A percentile compares a stretch with the other conserved stretches of the same genome.
Conservation (phyloP, 2,888 invertebrate species). For the Macrosiphum euphorbiae region DNA sequence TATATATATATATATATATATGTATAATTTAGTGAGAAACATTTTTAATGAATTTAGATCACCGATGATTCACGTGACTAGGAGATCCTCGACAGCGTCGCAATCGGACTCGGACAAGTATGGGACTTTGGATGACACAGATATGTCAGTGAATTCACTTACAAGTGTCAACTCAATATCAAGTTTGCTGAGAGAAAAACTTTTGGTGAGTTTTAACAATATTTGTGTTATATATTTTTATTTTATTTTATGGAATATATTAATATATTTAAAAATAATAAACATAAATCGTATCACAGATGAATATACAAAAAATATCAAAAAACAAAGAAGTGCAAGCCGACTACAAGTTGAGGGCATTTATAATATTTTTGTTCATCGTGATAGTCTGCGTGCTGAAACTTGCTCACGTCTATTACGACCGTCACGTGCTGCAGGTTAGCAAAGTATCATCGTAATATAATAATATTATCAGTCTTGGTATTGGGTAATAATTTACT, state of each 20-base stretch:
- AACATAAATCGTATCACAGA: slow-evolving; percentile 72
- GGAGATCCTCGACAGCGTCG: slow-evolving; percentile 72
- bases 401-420: slow-evolving; percentile 86
- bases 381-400: slow-evolving; percentile 86
- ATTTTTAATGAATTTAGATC: slow-evolving; percentile 29
- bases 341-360: slow-evolving; percentile 85
- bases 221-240: no score
- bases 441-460: background rate
- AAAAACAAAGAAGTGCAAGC: slow-evolving; percentile 78
- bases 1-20: background rate
- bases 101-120: slow-evolving; percentile 73
- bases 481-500: background rate
- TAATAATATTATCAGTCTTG: background rate
- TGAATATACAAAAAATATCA: slow-evolving; percentile 80
- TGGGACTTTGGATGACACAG: slow-evolving; percentile 68
- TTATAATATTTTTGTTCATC: slow-evolving; percentile 85
- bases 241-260: background rate
- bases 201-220: slow-evolving; percentile 75
- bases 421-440: slow-evolving; percentile 81
- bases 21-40: background rate
- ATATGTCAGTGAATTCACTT: slow-evolving; percentile 83
- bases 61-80: slow-evolving; percentile 73
- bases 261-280: background rate
- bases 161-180: slow-evolving; percentile 89
- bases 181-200: slow-evolving; percentile 84